Evolutionary conservation across 1,140 invertebrate species (phyloP).

Genomic region (Dendrolimus punctatus): DNA sequence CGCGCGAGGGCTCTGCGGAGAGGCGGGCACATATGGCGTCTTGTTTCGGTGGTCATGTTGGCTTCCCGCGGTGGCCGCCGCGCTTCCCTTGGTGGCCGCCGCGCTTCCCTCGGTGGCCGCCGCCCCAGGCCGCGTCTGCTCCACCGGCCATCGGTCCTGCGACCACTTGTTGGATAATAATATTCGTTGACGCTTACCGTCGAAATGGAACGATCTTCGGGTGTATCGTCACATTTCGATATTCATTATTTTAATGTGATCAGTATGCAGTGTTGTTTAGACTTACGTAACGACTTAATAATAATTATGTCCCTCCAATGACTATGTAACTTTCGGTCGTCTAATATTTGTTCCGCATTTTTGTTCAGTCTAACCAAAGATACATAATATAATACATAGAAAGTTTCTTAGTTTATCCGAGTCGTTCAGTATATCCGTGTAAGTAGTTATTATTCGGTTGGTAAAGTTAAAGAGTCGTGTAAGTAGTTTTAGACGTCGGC

Average conservation of each 20-base stretch:
- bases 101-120: slow-evolving; percentile 5
- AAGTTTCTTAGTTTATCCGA: slow-evolving; percentile 40
- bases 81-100: slow-evolving; percentile 3
- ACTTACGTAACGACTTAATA: slow-evolving; percentile 64
- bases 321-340: slow-evolving; percentile 60
- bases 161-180: slow-evolving; percentile 45
- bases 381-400: slow-evolving; percentile 17
- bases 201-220: slow-evolving; percentile 48
- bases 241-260: slow-evolving; percentile 60
- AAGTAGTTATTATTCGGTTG: slow-evolving; percentile 63
- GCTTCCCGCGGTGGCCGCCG: too few relatives aligned
- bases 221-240: slow-evolving; percentile 57
- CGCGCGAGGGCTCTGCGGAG: slow-evolving; percentile 10
- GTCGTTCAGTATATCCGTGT: slow-evolving; percentile 48
- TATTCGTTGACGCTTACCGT: slow-evolving; percentile 64
- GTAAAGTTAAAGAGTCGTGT: slow-evolving; percentile 57
- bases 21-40: slow-evolving; percentile 1
- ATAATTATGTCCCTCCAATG: slow-evolving; percentile 66
- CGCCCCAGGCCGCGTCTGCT: slow-evolving; percentile 13
- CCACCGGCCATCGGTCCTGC: slow-evolving; percentile 11
- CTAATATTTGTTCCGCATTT: slow-evolving; percentile 55
- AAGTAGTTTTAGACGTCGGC: slow-evolving; percentile 62
- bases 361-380: slow-evolving; percentile 67
- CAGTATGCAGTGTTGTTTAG: slow-evolving; percentile 65
- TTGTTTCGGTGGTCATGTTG: too few relatives aligned